Base-by-base conservation (phyloP, 2,113 vertebrate species). In the Urocitellus parryii region DNA sequence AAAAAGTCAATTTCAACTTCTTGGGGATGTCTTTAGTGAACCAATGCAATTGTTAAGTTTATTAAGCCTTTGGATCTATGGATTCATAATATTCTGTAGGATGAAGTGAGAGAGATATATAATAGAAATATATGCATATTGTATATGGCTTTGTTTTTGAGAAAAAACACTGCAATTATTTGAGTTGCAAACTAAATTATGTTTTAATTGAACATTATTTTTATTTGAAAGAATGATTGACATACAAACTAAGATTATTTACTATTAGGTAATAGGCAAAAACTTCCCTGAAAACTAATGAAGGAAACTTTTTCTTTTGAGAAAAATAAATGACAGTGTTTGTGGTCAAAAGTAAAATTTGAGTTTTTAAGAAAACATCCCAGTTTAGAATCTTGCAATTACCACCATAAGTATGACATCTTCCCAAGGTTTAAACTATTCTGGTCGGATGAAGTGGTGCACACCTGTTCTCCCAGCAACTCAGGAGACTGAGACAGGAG, bases 21-120 rank as follows among this genome's bases (percentile, higher is more conserved):
- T 67, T 80, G 74, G 90, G 83, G 90, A 90, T 80, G 48, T 56
- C 24, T 93, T 94, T 67, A 61, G 45, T 48, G 51, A 93, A 63
- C 5, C 27, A 68, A 9, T 76, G 53, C 83, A 93, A 83, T 29
- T 45, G 74, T 79, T 79, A 83, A 70, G 87, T 81, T 77, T 39
- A 88, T 61, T 72, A 51, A 78, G 72, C 1, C n/a, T 87, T 90
- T 25, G 34, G 81, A 27, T 87, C 11, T 18, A 70, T 68, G 65
- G 39, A 0, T 5, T 85, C 76, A 56, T 72, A 45, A 73, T 65
- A 93, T 58, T 72, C 82, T 53, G 1, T 92, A 11, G 48, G 34
- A 87, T 78, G 8, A 85, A 94, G 72, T 88, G 14, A 90, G 67
- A 89, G 56, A 63, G 29, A 45, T 4, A 18, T 70, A 11, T 63